phyloP scores from a whole-genome alignment of 2,888 invertebrate species.

The Pseudoips prasinana region DNA sequence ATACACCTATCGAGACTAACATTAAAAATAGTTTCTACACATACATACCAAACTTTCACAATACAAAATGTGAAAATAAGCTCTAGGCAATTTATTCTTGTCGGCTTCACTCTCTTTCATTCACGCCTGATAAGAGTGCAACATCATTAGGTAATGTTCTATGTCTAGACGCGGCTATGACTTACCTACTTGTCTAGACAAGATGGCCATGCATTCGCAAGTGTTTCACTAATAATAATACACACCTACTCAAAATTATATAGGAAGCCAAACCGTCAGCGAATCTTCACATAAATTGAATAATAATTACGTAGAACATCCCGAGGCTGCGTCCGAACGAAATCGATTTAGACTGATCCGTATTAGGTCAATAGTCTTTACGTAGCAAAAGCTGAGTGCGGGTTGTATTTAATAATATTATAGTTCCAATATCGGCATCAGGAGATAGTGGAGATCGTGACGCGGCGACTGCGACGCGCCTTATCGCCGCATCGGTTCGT shows the following conservation, averaged over 20 bases:
- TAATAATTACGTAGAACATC: slow-evolving; percentile 26
- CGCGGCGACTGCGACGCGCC: slow-evolving; percentile 78
- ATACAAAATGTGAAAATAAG: slow-evolving; percentile 8
- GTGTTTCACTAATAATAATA: slow-evolving; percentile 16
- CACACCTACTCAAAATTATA: slow-evolving; percentile 28
- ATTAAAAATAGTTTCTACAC: no score
- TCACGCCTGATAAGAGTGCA: slow-evolving; percentile 19
- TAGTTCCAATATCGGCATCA: slow-evolving; percentile 72
- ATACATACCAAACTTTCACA: not conserved
- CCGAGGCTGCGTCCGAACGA: slow-evolving; percentile 17
- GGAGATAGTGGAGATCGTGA: slow-evolving; percentile 78
- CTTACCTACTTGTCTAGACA: slow-evolving; percentile 21
- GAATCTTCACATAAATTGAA: slow-evolving; percentile 18
- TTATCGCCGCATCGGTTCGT: slow-evolving; percentile 80
- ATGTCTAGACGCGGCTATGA: slow-evolving; percentile 31
- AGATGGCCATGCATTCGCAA: slow-evolving; percentile 22
- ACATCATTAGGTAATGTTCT: slow-evolving; percentile 28
- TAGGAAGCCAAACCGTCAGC: slow-evolving; percentile 22
- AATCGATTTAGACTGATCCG: slow-evolving; percentile 43
- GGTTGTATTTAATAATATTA: slow-evolving; percentile 65
- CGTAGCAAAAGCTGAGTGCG: slow-evolving; percentile 30
- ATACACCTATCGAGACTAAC: no score
- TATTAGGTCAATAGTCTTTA: slow-evolving; percentile 48
- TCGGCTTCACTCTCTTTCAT: slow-evolving; percentile 11
- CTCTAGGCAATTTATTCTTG: slow-evolving; percentile 12